phyloP scores from a whole-genome alignment of 2,888 invertebrate genomes.

The Tachina lurida region DNA sequence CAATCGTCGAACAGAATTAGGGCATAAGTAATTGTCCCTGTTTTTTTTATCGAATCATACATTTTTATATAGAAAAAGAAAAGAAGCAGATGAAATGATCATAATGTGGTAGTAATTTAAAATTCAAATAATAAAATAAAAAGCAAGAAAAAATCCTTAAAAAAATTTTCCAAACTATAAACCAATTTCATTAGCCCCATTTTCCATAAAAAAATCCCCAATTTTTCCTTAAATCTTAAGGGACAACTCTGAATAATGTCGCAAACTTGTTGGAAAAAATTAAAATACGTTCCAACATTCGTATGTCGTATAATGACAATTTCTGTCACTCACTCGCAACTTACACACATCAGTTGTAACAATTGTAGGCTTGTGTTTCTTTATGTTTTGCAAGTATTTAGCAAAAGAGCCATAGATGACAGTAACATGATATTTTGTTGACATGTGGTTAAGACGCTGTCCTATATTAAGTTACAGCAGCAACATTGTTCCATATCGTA shows the following conservation, averaged over 20 bases:
- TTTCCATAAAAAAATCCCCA: too few relatives aligned
- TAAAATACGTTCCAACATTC: background rate
- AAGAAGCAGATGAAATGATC: too few relatives aligned
- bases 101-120: too few relatives aligned
- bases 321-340: constrained; percentile 50
- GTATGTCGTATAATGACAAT: constrained; percentile 24
- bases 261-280: background rate
- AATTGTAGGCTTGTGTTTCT: constrained; percentile 2
- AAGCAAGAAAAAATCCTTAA: too few relatives aligned
- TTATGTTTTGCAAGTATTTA: constrained; percentile 35
- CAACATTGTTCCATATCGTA: constrained; percentile 8
- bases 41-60: too few relatives aligned
- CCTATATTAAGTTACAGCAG: constrained; percentile 47
- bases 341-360: constrained; percentile 22
- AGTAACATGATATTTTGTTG: constrained; percentile 39
- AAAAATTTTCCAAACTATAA: too few relatives aligned
- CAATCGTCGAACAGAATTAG: too few relatives aligned
- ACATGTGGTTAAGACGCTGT: constrained; percentile 27
- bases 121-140: too few relatives aligned
- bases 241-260: background rate
- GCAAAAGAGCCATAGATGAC: constrained; percentile 25
- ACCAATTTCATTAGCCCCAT: too few relatives aligned
- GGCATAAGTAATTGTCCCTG: too few relatives aligned
- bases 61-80: too few relatives aligned
- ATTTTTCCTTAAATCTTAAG: too few relatives aligned